Conservation (phyloP, 2,888 invertebrate genomes). For the Meghimatium bilineatum region DNA sequence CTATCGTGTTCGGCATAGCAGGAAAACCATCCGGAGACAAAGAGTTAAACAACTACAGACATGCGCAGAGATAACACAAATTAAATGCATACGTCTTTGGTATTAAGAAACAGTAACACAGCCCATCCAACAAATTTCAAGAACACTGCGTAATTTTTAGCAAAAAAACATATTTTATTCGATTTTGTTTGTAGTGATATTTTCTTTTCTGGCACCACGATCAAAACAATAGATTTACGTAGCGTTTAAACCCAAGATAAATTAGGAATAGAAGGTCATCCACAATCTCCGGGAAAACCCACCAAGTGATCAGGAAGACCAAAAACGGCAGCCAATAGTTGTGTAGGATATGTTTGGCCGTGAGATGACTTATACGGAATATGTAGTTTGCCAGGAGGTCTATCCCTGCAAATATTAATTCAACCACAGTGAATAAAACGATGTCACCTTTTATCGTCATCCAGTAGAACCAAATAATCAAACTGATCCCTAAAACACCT, state of each 20-base stretch:
- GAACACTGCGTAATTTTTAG: too few species aligned
- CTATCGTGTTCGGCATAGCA: too few species aligned
- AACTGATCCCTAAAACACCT: conserved; percentile 1
- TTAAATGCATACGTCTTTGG: too few species aligned
- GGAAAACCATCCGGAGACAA: too few species aligned
- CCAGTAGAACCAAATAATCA: neutral
- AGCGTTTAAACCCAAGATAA: conserved; percentile 22
- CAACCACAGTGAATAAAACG: neutral
- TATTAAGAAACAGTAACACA: too few species aligned
- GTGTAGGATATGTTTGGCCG: neutral
- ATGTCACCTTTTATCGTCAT: conserved; percentile 2
- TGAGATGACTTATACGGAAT: neutral
- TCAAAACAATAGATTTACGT: conserved; percentile 9
- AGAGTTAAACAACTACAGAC: too few species aligned
- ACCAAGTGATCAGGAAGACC: conserved; percentile 25
- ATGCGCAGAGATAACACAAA: too few species aligned
- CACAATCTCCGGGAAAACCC: conserved; percentile 22
- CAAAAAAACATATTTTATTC: too few species aligned
- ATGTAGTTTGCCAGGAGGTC: neutral
- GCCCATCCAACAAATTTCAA: too few species aligned
- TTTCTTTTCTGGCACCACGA: neutral
- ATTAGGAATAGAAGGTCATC: conserved; percentile 31
- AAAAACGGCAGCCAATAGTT: conserved; percentile 23
- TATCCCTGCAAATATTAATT: neutral
- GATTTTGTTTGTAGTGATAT: neutral